Percentiles rank a stretch among this genome's conserved stretches.
Conservation (phyloP, 2,797 vertebrate species). For the Malurus splendens region DNA sequence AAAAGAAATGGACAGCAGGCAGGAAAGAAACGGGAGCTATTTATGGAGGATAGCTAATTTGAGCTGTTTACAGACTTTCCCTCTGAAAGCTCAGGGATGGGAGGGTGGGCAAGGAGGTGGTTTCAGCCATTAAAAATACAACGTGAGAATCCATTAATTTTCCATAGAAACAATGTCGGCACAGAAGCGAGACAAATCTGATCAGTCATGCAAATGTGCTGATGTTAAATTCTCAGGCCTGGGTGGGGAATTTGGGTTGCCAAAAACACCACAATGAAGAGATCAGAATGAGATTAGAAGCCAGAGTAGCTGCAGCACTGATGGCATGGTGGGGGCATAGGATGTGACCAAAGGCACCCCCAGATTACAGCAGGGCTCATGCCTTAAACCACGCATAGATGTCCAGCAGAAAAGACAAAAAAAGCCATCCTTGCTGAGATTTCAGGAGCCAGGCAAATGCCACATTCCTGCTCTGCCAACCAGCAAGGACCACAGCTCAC, state of each 20-base stretch:
- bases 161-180: constrained; percentile 62
- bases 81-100: background rate
- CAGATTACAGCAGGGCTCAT: fast-evolving
- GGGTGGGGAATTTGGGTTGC: constrained; percentile 26
- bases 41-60: constrained; percentile 4
- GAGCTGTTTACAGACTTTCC: constrained; percentile 37
- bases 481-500: background rate
- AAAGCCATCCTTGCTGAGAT: background rate
- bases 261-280: constrained; percentile 52
- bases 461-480: background rate
- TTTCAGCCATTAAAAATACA: constrained; percentile 57
- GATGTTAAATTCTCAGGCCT: constrained; percentile 64
- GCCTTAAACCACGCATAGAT: background rate
- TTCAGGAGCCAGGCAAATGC: background rate
- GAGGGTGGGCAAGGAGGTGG: constrained; percentile 16
- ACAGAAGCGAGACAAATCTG: constrained; percentile 59
- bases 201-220: constrained; percentile 65
- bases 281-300: constrained; percentile 46
- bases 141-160: constrained; percentile 63
- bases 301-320: background rate
- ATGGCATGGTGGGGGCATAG: background rate
- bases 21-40: constrained; percentile 10
- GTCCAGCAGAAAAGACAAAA: background rate
- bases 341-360: background rate
- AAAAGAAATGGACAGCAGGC: constrained; percentile 9